Evolutionary conservation across 2,888 invertebrate species (phyloP), one percentile per base, ranked within the genome.

Genomic region (Tetragonula carbonaria): DNA sequence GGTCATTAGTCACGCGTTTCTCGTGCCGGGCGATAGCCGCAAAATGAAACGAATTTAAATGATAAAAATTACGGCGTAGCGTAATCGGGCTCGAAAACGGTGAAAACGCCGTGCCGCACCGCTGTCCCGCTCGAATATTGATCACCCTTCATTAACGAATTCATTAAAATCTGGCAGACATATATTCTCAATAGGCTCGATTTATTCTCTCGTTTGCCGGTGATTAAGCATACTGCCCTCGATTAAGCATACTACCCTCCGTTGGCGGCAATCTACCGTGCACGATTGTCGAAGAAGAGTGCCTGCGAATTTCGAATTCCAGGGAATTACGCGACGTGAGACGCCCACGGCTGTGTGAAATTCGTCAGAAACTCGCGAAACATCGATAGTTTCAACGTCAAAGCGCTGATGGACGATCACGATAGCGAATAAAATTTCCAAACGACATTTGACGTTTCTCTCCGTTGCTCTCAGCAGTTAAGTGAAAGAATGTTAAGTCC

Each of bases 131-230:
- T 5, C n/a, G 18, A 65, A 63, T 76, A 83, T 83, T 14, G 82
- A 82, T 82, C 83, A 53, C 50, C 77, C 18, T 77, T 82, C 57
- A n/a, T 77, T 73, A 72, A 84, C 73, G 65, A 45, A 50, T 77
- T 73, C 83, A 51, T 77, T 77, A 55, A 74, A 74, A 78, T 65
- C 63, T 53, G 57, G 28, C 77, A 21, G 5, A 51, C 66, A 28
- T 62, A 72, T 68, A 68, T 71, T 67, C 53, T 51, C 68, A 67
- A 73, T 87, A 66, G 65, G 21, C n/a, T 14, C 83, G 63, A 86
- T 78, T 86, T 80, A 80, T 83, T 78, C 80, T 72, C 78, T 59
- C 62, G 65, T 74, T 82, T 74, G 65, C 50, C 45, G 71, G 72
- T 78, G 85, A 85, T 85, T 80, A 82, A 75, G 67, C 50, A 38